phyloP scores from a whole-genome alignment of 2,888 invertebrate species.

The Drosophila villosipedis region DNA sequence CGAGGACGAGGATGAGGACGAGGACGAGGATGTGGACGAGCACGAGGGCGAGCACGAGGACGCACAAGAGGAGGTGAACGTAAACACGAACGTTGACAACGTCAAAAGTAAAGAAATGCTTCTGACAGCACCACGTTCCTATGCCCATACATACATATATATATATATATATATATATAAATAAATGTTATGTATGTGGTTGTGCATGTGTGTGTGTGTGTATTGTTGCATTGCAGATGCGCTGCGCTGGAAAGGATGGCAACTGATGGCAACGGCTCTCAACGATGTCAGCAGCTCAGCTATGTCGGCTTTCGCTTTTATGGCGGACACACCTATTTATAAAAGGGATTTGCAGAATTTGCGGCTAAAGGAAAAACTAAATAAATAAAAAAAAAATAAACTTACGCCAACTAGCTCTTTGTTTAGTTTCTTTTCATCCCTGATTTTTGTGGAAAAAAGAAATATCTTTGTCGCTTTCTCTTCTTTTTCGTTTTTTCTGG shows the following conservation, averaged over 20 bases:
- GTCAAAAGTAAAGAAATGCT: constrained; percentile 67
- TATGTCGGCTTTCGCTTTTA: constrained; percentile 68
- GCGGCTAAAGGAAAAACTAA: constrained; percentile 50
- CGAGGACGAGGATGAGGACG: constrained; percentile 3
- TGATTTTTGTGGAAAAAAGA: constrained; percentile 47
- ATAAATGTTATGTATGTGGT: neutral
- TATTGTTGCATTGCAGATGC: constrained; percentile 50
- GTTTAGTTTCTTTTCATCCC: constrained; percentile 37
- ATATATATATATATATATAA: neutral
- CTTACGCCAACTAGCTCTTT: constrained; percentile 51
- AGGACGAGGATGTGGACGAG: constrained; percentile 1
- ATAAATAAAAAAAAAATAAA: constrained; percentile 37
- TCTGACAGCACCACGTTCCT: constrained; percentile 53
- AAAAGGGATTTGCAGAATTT: constrained; percentile 69
- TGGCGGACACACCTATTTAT: constrained; percentile 65
- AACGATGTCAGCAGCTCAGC: constrained; percentile 59
- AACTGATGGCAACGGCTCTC: constrained; percentile 27
- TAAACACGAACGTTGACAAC: constrained; percentile 61
- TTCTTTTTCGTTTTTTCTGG: constrained; percentile 12
- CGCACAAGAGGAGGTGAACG: neutral
- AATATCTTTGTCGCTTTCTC: constrained; percentile 52
- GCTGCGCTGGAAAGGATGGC: constrained; percentile 24
- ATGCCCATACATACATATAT: constrained; percentile 4
- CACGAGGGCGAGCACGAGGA: constrained; percentile 1
- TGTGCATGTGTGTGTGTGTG: constrained; percentile 4